These are phyloP conservation scores for Melanotaenia pygmaea DNA, from an alignment of 2,797 vertebrate species.

Conservation along the genomic window DNA sequence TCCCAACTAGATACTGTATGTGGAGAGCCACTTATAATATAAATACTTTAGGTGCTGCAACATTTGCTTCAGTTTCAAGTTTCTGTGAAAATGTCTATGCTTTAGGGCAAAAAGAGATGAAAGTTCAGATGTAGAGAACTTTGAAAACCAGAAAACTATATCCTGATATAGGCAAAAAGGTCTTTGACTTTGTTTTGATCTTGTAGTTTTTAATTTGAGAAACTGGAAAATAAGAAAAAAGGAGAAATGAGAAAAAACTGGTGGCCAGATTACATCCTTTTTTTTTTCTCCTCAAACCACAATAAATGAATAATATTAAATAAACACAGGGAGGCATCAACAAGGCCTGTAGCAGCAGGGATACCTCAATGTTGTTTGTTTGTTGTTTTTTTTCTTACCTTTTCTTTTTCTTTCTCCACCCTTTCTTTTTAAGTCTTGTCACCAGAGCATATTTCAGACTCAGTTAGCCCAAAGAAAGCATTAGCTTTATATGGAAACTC, in stretches of 20 bases:
- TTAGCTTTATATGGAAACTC: background rate
- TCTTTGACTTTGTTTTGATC: constrained; percentile 21
- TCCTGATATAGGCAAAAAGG: background rate
- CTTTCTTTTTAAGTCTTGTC: constrained; percentile 4
- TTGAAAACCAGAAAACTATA: background rate
- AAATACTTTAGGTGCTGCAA: constrained; percentile 44
- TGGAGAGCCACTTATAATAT: constrained; percentile 35
- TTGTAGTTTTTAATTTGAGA: constrained; percentile 4
- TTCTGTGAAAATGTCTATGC: background rate
- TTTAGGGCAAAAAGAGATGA: background rate
- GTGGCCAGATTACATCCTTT: constrained; percentile 4
- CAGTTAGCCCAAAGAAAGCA: constrained; percentile 21
- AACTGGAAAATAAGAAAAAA: constrained; percentile 2
- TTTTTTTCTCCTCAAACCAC: constrained; percentile 16
- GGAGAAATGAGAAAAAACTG: constrained; percentile 14
- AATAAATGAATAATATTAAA: constrained; percentile 14
- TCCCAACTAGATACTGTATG: constrained; percentile 5
- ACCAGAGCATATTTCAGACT: constrained; percentile 28
- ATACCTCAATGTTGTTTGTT: background rate
- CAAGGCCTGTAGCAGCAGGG: constrained; percentile 16
- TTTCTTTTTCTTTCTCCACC: constrained; percentile 22
- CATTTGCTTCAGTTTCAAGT: constrained; percentile 39
- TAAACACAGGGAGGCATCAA: constrained; percentile 29
- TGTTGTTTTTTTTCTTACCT: constrained; percentile 13
- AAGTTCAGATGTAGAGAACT: background rate